These are phyloP conservation scores for Cremastobaeus sp. DNA, from an alignment of 2,888 invertebrate species.

Conservation along the genomic window DNA sequence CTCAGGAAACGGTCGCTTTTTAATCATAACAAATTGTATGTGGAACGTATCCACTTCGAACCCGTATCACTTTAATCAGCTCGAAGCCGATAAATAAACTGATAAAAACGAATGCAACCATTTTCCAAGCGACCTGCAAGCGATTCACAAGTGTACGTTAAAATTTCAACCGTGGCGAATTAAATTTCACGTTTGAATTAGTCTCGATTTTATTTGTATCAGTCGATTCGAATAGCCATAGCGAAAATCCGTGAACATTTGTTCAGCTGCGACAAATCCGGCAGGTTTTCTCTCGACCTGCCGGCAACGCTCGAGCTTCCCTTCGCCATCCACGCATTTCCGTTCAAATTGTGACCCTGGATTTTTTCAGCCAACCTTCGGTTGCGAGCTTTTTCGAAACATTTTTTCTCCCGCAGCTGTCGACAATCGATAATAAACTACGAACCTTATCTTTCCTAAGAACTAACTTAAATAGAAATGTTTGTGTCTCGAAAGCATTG, in stretches of 20 bases:
- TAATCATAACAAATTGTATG: no score
- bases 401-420: not conserved
- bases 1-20: no score
- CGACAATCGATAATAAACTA: not conserved
- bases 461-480: no score
- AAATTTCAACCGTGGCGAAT: slow-evolving; percentile 25
- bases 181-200: slow-evolving; percentile 35
- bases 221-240: slow-evolving; percentile 13
- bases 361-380: not conserved
- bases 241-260: slow-evolving; percentile 20
- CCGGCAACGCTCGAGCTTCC: no score
- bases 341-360: no score
- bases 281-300: not conserved
- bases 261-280: slow-evolving; percentile 11
- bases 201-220: slow-evolving; percentile 35
- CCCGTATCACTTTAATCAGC: no score
- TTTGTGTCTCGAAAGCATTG: not conserved
- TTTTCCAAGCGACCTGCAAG: not conserved
- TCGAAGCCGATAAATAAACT: no score
- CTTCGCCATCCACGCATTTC: no score
- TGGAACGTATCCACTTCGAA: no score
- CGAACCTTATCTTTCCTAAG: no score
- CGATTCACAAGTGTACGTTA: slow-evolving; percentile 24
- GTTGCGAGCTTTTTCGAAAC: not conserved
- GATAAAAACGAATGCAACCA: not conserved